Conservation (phyloP, 2,888 invertebrate genomes). For the Ramazzottius varieornatus region DNA sequence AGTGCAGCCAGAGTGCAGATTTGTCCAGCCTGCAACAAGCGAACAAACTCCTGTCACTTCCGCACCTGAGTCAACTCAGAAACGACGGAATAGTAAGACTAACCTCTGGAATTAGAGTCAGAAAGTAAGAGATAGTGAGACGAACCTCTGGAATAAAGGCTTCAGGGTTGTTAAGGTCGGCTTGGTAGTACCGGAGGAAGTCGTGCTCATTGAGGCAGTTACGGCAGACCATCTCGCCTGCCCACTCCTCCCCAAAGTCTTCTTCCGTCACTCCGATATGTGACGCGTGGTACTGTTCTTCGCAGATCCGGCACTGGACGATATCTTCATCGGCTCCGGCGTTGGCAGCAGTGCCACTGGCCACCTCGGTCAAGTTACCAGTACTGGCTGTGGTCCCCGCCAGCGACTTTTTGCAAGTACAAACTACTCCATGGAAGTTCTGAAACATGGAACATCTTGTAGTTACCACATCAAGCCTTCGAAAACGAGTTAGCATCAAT, state of each 20-base stretch:
- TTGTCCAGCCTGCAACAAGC: too few species aligned
- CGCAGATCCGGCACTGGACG: constrained; percentile 84
- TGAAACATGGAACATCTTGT: constrained; percentile 26
- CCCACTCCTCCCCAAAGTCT: constrained; percentile 11
- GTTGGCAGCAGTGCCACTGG: too few species aligned
- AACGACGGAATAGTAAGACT: background rate
- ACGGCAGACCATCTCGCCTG: constrained; percentile 55
- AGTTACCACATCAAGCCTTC: too few species aligned
- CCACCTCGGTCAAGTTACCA: too few species aligned
- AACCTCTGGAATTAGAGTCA: background rate
- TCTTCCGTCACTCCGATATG: background rate
- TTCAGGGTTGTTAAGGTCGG: background rate
- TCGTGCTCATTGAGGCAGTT: constrained; percentile 44
- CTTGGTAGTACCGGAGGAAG: constrained; percentile 29
- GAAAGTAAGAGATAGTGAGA: too few species aligned
- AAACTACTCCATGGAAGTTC: constrained; percentile 27
- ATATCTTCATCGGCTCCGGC: constrained; percentile 38
- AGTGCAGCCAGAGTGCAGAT: too few species aligned
- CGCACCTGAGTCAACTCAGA: background rate
- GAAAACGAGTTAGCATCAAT: too few species aligned
- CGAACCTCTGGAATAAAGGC: background rate
- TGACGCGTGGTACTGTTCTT: constrained; percentile 79
- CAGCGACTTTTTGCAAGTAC: constrained; percentile 22
- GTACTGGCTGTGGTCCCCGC: too few species aligned
- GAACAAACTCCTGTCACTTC: background rate